phyloP scores from a whole-genome alignment of 2,113 vertebrate species.

The Eurystomus gularis region DNA sequence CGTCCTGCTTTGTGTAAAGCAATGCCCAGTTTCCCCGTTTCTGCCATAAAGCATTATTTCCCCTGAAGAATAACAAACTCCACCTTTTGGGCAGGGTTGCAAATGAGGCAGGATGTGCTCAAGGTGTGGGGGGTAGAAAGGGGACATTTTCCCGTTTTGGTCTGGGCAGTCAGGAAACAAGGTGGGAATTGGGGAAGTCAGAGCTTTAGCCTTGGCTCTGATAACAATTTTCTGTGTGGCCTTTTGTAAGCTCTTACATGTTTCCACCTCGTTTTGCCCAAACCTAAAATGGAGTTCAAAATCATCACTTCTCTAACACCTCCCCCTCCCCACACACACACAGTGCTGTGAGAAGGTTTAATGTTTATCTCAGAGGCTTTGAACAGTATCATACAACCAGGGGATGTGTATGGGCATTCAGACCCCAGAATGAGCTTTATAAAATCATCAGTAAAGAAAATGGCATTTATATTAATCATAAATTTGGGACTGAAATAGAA shows the following conservation, averaged over 20 bases:
- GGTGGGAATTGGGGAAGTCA: not conserved
- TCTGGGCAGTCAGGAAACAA: not conserved
- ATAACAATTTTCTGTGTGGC: not conserved
- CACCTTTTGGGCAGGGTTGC: not conserved
- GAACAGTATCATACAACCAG: not conserved
- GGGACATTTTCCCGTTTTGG: not conserved
- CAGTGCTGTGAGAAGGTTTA: not conserved
- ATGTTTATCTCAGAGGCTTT: not conserved
- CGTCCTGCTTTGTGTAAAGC: not conserved
- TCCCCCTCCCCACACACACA: not conserved
- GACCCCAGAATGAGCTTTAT: not conserved
- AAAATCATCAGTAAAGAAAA: not conserved
- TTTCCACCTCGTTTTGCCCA: conserved; percentile 36
- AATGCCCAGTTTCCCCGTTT: not conserved
- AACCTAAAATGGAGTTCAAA: conserved; percentile 31
- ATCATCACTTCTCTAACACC: conserved; percentile 31
- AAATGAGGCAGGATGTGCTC: not conserved
- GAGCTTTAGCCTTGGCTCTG: not conserved
- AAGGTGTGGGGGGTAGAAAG: rapidly evolving
- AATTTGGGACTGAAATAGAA: not conserved
- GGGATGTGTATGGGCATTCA: not conserved
- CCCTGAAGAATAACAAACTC: not conserved
- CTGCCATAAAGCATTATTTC: not conserved
- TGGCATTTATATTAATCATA: conserved; percentile 29
- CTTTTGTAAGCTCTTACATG: not conserved